phyloP scores from a whole-genome alignment of 30 jellyfish, hydroid and myxozoan genomes.

The Aurelia sp. region DNA sequence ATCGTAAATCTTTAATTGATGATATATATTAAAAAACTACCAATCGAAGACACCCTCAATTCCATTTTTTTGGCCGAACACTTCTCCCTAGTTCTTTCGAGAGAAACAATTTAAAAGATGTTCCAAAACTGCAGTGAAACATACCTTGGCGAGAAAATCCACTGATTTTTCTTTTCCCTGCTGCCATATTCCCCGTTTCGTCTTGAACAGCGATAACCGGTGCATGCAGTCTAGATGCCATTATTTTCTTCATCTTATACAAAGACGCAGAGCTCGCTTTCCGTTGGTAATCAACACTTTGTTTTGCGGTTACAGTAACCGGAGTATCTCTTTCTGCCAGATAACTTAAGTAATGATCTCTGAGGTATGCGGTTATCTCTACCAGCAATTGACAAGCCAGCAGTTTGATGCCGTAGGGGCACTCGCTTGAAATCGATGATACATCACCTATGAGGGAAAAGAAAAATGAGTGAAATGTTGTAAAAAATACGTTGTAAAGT shows the following conservation, averaged over 20 bases:
- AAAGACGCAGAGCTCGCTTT: conserved; percentile 32
- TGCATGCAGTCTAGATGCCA: not conserved
- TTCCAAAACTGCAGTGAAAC: not conserved
- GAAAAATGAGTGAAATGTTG: no score
- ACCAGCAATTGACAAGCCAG: conserved; percentile 86
- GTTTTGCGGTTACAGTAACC: conserved; percentile 26
- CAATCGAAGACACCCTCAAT: no score
- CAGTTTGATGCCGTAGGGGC: conserved; percentile 80
- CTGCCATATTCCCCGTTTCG: conserved; percentile 21
- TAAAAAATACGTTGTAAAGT: no score
- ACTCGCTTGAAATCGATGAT: conserved; percentile 59
- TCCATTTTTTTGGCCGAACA: no score
- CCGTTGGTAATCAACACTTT: conserved; percentile 20
- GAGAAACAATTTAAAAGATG: no score
- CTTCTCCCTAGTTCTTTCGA: no score
- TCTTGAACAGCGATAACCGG: conserved; percentile 68
- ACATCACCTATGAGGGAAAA: conserved; percentile 62
- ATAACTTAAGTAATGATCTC: conserved; percentile 58
- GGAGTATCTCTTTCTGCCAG: conserved; percentile 21
- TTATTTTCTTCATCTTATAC: not conserved
- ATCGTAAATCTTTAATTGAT: no score
- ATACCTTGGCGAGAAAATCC: conserved; percentile 27
- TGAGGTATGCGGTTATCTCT: conserved; percentile 87
- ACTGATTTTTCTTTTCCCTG: conserved; percentile 32
- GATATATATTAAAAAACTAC: no score